A percentile compares a stretch with the other conserved stretches of the same genome.
Conservation (phyloP, 2,888 invertebrate species). For the Mythimna impura region DNA sequence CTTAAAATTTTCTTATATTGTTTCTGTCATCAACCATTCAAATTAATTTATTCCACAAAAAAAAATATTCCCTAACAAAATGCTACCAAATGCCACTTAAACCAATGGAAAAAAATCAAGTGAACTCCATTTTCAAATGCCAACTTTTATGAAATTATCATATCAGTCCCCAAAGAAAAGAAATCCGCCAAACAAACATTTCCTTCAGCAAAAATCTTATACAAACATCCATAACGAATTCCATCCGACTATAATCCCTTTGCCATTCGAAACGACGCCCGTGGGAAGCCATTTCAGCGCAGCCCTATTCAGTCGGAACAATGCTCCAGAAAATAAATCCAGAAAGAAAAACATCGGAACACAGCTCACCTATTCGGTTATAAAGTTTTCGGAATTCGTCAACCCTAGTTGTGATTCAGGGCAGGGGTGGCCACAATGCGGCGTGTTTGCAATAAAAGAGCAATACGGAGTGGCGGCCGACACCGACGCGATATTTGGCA, state of each 20-base stretch:
- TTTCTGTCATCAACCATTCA: too few species aligned
- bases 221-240: conserved; percentile 49
- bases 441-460: conserved; percentile 61
- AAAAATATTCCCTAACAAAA: too few species aligned
- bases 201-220: conserved; percentile 36
- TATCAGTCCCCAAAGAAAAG: conserved; percentile 43
- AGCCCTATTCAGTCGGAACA: conserved; percentile 58
- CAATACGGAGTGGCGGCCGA: conserved; percentile 40
- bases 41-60: too few species aligned
- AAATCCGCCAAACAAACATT: conserved; percentile 40
- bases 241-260: conserved; percentile 45
- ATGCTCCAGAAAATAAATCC: conserved; percentile 49
- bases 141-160: conserved; percentile 45
- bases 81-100: background rate
- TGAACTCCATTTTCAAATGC: conserved; percentile 17
- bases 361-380: conserved; percentile 56
- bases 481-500: conserved; percentile 57
- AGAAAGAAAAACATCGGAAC: conserved; percentile 46
- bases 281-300: conserved; percentile 46
- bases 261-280: conserved; percentile 46
- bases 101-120: background rate
- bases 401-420: conserved; percentile 57
- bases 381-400: conserved; percentile 56
- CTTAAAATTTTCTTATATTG: background rate
- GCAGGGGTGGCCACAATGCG: conserved; percentile 54